These are phyloP conservation scores for Emesis furor DNA, from an alignment of 2,888 invertebrate species.

Conservation along the genomic window DNA sequence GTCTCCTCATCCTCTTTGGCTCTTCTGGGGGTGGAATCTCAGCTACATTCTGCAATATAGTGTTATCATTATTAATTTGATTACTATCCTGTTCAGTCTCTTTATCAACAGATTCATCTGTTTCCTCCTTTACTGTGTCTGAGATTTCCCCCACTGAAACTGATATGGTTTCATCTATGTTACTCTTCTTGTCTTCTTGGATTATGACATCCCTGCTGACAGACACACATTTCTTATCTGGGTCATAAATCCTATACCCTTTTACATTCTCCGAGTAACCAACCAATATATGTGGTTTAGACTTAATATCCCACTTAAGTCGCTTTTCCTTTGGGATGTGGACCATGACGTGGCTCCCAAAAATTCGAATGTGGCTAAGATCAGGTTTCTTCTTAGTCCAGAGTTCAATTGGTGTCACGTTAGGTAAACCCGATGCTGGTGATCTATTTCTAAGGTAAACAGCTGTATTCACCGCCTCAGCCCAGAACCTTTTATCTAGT, in stretches of 20 bases:
- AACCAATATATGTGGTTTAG: conserved; percentile 41
- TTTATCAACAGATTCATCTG: neutral
- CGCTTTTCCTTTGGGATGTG: conserved; percentile 60
- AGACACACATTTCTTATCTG: conserved; percentile 17
- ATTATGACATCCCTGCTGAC: conserved; percentile 22
- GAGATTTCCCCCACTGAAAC: conserved; percentile 35
- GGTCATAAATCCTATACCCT: conserved; percentile 31
- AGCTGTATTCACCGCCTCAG: conserved; percentile 63
- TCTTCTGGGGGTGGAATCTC: conserved; percentile 3
- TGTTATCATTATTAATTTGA: conserved; percentile 5
- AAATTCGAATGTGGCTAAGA: conserved; percentile 46
- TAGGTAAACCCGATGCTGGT: conserved; percentile 8
- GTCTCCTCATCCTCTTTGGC: neutral
- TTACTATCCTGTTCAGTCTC: conserved; percentile 1
- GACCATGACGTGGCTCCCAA: conserved; percentile 57
- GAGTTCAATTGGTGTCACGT: conserved; percentile 34
- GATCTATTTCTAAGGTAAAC: conserved; percentile 43
- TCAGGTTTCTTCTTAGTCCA: conserved; percentile 40
- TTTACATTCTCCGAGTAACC: conserved; percentile 44
- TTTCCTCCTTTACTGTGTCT: conserved; percentile 11
- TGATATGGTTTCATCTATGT: conserved; percentile 29
- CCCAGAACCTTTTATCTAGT: conserved; percentile 55
- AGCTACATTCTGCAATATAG: neutral
- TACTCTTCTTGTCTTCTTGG: conserved; percentile 12
- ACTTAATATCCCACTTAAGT: conserved; percentile 56